Evolutionary conservation across 2,113 vertebrate genomes (phyloP), one percentile per base, ranked within the genome.

Genomic region (Pandion haliaetus): DNA sequence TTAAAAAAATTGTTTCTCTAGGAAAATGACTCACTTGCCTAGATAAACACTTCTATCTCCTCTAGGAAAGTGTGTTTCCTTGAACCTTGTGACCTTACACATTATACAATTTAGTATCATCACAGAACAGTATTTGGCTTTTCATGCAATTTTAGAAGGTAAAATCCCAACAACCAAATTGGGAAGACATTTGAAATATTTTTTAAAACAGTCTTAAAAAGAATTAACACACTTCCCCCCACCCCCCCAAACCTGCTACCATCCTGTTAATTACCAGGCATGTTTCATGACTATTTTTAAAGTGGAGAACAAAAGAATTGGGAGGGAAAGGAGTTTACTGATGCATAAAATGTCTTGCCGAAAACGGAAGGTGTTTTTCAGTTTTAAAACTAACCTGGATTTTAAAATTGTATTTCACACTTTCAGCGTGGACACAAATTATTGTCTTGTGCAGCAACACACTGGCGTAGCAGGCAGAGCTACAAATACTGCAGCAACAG

Each of bases 21-120:
- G 80, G 95, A 97, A 86, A 97, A 90, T 87, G 9, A 90, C 94
- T 96, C 95, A 58, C 90, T 91, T 88, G 92, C 96, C 95, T 94
- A 93, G 82, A 91, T 96, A 93, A 94, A 96, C 91, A 95, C 73
- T 59, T 87, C 72, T 54, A 4, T 63, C 87, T 95, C 71, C 76
- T 74, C 91, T 44, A 90, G 82, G 93, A 95, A 95, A 82, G 71
- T 2, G 0, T 74, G 45, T 88, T 94, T 86, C 74, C 84, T 74
- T 77, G 70, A 91, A 67, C 93, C 55, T 55, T 32, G 28, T 71
- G 89, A 95, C 86, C 91, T 62, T 62, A 54, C 81, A 40, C 54
- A 80, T 94, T 81, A 95, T 17, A 90, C 74, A 70, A 73, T 73
- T 90, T 71, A 67, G 67, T 95, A 95, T 96, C 95, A 96, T 90